Conservation (phyloP, 2,888 invertebrate genomes). For the Epistrophe grossulariae region DNA sequence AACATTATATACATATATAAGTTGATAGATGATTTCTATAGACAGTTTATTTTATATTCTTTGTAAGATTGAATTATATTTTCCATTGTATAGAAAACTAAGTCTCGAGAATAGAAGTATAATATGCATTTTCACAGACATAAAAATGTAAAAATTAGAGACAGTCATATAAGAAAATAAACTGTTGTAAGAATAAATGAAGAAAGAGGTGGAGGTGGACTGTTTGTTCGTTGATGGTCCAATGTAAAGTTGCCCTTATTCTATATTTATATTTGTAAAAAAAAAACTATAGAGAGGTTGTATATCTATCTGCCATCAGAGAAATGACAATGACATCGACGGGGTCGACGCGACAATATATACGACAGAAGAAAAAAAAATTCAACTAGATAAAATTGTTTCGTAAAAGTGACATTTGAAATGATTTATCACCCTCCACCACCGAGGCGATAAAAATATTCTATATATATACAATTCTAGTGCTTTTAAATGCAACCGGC, state of each 20-base stretch:
- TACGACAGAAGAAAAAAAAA: constrained; percentile 46
- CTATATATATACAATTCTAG: constrained; percentile 10
- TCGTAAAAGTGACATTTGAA: constrained; percentile 84
- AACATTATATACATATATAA: too few species aligned
- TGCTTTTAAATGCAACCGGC: not conserved
- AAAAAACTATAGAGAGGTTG: not conserved
- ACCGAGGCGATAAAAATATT: constrained; percentile 72
- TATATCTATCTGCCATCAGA: constrained; percentile 21
- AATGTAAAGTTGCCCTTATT: constrained; percentile 42
- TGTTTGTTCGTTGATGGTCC: too few species aligned
- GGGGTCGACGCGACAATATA: constrained; percentile 13
- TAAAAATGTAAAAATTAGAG: constrained; percentile 3
- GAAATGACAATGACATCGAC: constrained; percentile 17
- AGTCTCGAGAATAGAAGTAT: constrained; percentile 61
- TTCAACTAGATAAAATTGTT: constrained; percentile 83
- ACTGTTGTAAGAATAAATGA: not conserved
- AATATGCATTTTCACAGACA: constrained; percentile 51
- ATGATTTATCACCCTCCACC: constrained; percentile 82
- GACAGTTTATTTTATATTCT: constrained; percentile 10
- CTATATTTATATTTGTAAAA: not conserved
- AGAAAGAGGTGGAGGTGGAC: not conserved
- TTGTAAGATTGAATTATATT: not conserved
- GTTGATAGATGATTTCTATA: not conserved
- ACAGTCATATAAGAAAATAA: not conserved
- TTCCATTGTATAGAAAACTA: constrained; percentile 37